Conservation (phyloP, 2,888 invertebrate genomes). For the Phania funesta region DNA sequence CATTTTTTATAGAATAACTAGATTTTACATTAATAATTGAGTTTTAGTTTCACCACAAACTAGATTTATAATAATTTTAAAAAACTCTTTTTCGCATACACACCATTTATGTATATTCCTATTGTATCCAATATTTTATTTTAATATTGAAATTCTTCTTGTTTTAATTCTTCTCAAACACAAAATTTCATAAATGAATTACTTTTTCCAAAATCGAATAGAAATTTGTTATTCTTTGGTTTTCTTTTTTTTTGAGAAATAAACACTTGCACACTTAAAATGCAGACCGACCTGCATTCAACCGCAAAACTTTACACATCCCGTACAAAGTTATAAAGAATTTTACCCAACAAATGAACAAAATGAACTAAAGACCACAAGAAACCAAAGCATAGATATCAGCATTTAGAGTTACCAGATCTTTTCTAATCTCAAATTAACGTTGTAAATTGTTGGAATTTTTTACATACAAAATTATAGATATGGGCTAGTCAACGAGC, state of each 20-base stretch:
- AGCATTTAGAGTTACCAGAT: conserved; percentile 1
- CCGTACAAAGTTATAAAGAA: conserved; percentile 40
- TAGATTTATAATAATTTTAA: conserved; percentile 6
- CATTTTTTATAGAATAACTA: not conserved
- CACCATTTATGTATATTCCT: conserved; percentile 42
- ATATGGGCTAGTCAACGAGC: no score
- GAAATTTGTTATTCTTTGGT: conserved; percentile 39
- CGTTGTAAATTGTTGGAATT: no score
- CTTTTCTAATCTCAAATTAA: not conserved
- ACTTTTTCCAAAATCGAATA: conserved; percentile 36
- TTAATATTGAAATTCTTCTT: conserved; percentile 3
- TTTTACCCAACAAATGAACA: conserved; percentile 53
- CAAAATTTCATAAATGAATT: conserved; percentile 13
- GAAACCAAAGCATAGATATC: conserved; percentile 1
- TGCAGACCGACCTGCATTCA: conserved; percentile 61
- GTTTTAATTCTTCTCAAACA: conserved; percentile 5
- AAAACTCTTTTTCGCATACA: conserved; percentile 14
- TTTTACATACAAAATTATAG: no score
- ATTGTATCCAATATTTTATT: conserved; percentile 7
- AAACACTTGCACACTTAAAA: conserved; percentile 57
- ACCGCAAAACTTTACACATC: conserved; percentile 24
- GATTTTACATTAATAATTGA: not conserved
- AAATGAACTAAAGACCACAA: conserved; percentile 53
- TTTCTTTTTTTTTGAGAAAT: conserved; percentile 38
- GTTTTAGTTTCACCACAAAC: not conserved